Percentiles rank a stretch among this genome's conserved stretches.
phyloP scores from a whole-genome alignment of 2,797 vertebrate species.

The Neosilurus hyrtlii region DNA sequence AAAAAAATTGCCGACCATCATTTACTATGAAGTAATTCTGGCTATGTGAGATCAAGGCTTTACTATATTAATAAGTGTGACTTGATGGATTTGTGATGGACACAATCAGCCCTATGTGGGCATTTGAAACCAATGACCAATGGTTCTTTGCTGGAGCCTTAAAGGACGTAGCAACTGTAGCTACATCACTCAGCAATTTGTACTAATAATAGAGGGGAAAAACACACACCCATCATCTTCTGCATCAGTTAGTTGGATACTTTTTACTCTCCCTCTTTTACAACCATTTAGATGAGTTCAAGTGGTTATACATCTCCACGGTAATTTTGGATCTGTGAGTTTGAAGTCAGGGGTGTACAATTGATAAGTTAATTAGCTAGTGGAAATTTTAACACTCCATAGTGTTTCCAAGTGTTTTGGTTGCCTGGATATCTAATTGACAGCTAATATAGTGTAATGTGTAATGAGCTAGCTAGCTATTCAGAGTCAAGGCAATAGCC shows the following conservation, averaged over 20 bases:
- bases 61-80: constrained; percentile 61
- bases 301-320: constrained; percentile 71
- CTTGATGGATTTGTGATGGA: constrained; percentile 39
- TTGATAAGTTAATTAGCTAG: neutral
- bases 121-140: constrained; percentile 50
- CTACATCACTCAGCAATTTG: constrained; percentile 61
- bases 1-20: too few relatives aligned
- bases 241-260: constrained; percentile 65
- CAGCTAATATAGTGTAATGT: neutral
- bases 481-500: neutral
- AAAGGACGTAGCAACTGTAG: constrained; percentile 59
- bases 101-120: constrained; percentile 45
- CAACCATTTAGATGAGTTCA: constrained; percentile 65
- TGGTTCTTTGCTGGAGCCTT: constrained; percentile 24
- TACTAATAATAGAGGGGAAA: constrained; percentile 42
- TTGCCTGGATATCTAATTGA: neutral
- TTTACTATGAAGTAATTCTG: too few relatives aligned
- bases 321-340: constrained; percentile 32
- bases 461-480: neutral
- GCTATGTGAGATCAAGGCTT: too few relatives aligned
- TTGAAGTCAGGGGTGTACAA: constrained; percentile 28
- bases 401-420: neutral
- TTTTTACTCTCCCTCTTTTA: constrained; percentile 71
- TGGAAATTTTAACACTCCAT: neutral
- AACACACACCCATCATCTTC: constrained; percentile 68